These are phyloP conservation scores for Intellagama lesueurii DNA, from an alignment of 2,797 vertebrate genomes.

Conservation along the genomic window DNA sequence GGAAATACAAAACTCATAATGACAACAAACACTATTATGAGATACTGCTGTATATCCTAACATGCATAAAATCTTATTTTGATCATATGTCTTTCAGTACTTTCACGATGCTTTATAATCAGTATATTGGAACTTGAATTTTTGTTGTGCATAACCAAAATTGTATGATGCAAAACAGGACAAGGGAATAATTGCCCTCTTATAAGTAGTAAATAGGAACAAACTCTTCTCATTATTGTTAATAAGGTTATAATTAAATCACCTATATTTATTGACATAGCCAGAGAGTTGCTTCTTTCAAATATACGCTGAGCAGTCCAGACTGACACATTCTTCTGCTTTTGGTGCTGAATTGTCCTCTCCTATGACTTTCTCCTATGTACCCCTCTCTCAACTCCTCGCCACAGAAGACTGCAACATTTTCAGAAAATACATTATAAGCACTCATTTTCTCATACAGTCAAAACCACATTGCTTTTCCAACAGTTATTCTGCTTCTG, in stretches of 20 bases:
- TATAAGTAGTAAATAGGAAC: neutral
- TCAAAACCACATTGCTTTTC: neutral
- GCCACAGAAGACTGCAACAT: neutral
- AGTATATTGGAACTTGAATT: neutral
- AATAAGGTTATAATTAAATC: slow-evolving; percentile 2
- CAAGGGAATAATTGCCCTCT: neutral
- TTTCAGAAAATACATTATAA: neutral
- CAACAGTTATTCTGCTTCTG: neutral
- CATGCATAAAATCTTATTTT: slow-evolving; percentile 2
- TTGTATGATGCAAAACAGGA: neutral
- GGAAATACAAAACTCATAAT: neutral
- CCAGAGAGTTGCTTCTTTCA: neutral
- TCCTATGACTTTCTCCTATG: neutral
- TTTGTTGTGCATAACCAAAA: neutral
- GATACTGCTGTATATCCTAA: neutral
- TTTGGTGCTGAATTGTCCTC: neutral
- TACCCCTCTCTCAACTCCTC: too few relatives aligned
- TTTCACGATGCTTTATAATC: neutral
- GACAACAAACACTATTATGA: neutral
- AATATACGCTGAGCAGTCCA: neutral
- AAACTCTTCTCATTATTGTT: slow-evolving; percentile 1
- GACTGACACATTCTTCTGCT: neutral
- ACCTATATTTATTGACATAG: slow-evolving; percentile 5
- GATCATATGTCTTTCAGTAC: neutral
- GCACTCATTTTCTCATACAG: neutral